Evolutionary conservation across 2,113 vertebrate species (phyloP).

Genomic region (Semnopithecus entellus): DNA sequence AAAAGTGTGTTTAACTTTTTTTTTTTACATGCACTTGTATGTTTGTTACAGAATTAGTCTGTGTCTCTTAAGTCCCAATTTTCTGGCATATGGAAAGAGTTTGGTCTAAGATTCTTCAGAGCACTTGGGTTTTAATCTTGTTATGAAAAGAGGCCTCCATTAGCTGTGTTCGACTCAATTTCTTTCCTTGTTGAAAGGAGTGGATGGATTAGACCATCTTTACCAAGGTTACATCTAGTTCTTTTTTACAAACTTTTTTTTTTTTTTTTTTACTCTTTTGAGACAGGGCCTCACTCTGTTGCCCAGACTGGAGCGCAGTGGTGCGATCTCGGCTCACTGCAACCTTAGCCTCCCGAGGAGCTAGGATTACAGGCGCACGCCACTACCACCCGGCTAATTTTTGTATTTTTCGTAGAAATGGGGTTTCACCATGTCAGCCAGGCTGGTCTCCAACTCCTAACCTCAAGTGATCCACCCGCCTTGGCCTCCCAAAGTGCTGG

Average conservation of each 20-base stretch:
- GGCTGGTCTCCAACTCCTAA: no score
- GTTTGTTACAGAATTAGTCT: background rate
- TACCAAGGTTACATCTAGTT: background rate
- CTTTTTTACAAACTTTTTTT: background rate
- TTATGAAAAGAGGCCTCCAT: background rate
- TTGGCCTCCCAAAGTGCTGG: no score
- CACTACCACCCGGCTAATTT: no score
- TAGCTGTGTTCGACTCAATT: background rate
- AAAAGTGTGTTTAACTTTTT: background rate
- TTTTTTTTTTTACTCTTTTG: no score
- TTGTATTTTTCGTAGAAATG: no score
- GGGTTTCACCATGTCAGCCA: no score
- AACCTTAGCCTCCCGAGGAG: no score
- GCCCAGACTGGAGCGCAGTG: no score
- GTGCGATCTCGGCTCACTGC: no score
- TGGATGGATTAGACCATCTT: background rate
- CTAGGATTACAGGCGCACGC: no score
- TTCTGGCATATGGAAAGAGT: background rate
- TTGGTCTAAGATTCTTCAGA: conserved; percentile 11
- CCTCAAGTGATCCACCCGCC: no score
- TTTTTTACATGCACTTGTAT: background rate
- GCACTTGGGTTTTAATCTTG: background rate
- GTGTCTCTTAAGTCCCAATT: background rate
- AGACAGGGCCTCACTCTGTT: no score
- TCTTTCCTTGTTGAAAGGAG: background rate